These are phyloP conservation scores for Clarias magur DNA, from an alignment of 2,113 vertebrate species.

Conservation along the genomic window DNA sequence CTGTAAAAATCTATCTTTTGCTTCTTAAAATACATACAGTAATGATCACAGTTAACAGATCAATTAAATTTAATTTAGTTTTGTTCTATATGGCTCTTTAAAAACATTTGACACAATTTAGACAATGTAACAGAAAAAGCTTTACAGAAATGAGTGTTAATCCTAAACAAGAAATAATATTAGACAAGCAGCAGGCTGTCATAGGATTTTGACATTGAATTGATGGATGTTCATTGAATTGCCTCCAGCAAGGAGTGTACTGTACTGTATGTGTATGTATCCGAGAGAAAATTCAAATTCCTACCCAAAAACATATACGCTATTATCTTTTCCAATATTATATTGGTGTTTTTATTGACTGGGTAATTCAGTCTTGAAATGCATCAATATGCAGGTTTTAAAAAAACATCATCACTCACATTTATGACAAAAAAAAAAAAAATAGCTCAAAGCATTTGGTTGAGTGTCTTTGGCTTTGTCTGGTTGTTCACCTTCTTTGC, in stretches of 20 bases:
- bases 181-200: constrained; percentile 1
- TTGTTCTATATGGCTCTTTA: neutral
- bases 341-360: neutral
- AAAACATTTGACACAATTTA: too few relatives aligned
- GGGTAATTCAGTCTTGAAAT: neutral
- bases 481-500: constrained; percentile 25
- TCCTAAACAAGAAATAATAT: constrained; percentile 40
- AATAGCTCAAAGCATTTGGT: constrained; percentile 31
- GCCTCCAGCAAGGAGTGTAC: constrained; percentile 6
- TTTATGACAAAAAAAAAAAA: neutral
- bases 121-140: neutral
- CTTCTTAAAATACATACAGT: neutral
- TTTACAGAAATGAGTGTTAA: constrained; percentile 25
- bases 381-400: neutral
- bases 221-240: neutral
- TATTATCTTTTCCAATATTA: constrained; percentile 17
- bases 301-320: constrained; percentile 39
- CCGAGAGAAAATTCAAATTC: constrained; percentile 15
- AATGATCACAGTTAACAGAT: neutral
- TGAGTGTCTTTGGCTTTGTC: constrained; percentile 42
- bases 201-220: constrained; percentile 1
- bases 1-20: neutral
- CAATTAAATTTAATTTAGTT: neutral
- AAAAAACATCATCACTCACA: neutral
- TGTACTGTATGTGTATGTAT: too few relatives aligned